Evolutionary conservation across 2,113 vertebrate species (phyloP).

Genomic region (Saimiri boliviensis): DNA sequence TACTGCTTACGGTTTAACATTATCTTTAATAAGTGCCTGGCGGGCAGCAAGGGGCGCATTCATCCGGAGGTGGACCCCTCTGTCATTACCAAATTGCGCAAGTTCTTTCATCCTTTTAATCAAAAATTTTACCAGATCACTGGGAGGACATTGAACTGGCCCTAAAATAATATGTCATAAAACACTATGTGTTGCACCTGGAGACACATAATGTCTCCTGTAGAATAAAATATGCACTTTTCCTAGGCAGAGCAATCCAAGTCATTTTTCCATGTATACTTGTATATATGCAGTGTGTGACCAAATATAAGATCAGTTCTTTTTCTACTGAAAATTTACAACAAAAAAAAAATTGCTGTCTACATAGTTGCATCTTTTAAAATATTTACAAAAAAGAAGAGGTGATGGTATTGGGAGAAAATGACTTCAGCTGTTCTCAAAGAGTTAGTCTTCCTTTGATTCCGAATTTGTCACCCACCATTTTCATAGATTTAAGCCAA

Average conservation of each 20-base stretch:
- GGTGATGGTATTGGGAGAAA: constrained; percentile 69
- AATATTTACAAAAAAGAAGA: constrained; percentile 77
- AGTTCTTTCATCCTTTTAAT: constrained; percentile 98
- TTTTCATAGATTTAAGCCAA: constrained; percentile 79
- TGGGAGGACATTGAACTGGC: constrained; percentile 97
- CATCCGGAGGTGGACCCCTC: constrained; percentile 95
- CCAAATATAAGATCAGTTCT: constrained; percentile 90
- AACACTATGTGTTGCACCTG: constrained; percentile 83
- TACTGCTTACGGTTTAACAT: constrained; percentile 97
- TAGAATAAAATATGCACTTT: constrained; percentile 87
- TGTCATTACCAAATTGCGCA: constrained; percentile 94
- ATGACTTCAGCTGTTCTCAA: constrained; percentile 79
- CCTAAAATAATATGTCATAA: constrained; percentile 83
- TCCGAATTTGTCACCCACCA: constrained; percentile 72
- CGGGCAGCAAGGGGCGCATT: constrained; percentile 97
- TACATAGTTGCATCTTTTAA: constrained; percentile 81
- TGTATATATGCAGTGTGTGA: constrained; percentile 88
- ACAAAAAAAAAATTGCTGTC: constrained; percentile 73
- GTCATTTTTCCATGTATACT: constrained; percentile 80
- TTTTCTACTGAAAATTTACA: constrained; percentile 83
- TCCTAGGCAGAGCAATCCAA: constrained; percentile 77
- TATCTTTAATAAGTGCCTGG: constrained; percentile 98
- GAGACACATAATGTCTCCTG: constrained; percentile 80
- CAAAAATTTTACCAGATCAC: constrained; percentile 99
- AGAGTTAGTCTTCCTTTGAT: constrained; percentile 82